These are phyloP conservation scores for Synanthedon andrenaeformis DNA, from an alignment of 2,888 invertebrate species.

Conservation along the genomic window DNA sequence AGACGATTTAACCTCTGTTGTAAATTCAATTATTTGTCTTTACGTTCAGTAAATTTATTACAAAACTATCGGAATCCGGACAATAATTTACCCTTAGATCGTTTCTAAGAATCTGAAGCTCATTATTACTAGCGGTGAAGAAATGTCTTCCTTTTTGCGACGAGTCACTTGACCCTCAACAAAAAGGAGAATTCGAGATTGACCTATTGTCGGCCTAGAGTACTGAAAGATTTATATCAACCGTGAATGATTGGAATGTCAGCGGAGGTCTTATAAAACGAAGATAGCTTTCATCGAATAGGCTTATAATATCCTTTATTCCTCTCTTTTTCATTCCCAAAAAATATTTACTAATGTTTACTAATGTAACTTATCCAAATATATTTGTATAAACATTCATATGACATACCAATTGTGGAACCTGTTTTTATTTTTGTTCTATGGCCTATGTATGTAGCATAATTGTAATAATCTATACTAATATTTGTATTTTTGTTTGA, in stretches of 20 bases:
- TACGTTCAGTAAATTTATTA: too few relatives aligned
- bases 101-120: slow-evolving; percentile 16
- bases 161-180: slow-evolving; percentile 31
- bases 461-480: too few relatives aligned
- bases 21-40: too few relatives aligned
- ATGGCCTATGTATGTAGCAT: too few relatives aligned
- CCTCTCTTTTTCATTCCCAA: neutral
- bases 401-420: too few relatives aligned
- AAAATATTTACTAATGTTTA: neutral
- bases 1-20: too few relatives aligned
- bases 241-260: slow-evolving; percentile 36
- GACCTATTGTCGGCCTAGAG: slow-evolving; percentile 36
- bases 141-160: slow-evolving; percentile 31
- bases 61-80: neutral
- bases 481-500: too few relatives aligned
- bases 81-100: slow-evolving; percentile 3
- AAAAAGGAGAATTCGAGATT: slow-evolving; percentile 35
- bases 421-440: neutral
- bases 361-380: neutral
- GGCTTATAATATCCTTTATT: too few relatives aligned
- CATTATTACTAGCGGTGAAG: slow-evolving; percentile 42
- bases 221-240: slow-evolving; percentile 45
- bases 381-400: too few relatives aligned
- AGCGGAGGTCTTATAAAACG: neutral
- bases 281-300: neutral